A percentile compares a stretch with the other conserved stretches of the same genome.
phyloP scores from a whole-genome alignment of 2,888 invertebrate species.

The Vanessa cardui region DNA sequence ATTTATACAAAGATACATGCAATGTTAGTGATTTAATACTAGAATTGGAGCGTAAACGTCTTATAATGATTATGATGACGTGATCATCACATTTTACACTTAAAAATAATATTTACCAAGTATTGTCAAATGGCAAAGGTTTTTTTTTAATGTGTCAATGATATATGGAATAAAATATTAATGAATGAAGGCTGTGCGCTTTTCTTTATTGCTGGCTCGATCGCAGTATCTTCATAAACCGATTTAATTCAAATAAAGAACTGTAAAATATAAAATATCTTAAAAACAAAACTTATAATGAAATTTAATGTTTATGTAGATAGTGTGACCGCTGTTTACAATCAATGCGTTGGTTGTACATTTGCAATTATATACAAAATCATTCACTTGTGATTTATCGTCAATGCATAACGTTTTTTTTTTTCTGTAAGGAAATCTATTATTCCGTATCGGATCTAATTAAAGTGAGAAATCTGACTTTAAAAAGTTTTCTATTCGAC shows the following conservation, averaged over 20 bases:
- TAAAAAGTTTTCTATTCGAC: constrained; percentile 6
- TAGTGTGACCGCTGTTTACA: constrained; percentile 53
- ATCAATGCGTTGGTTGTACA: constrained; percentile 54
- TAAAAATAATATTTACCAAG: constrained; percentile 81
- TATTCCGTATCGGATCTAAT: constrained; percentile 21
- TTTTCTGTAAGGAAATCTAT: constrained; percentile 37
- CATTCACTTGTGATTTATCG: constrained; percentile 48
- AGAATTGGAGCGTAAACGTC: constrained; percentile 80
- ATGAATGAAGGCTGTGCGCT: constrained; percentile 75
- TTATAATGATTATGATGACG: constrained; percentile 62
- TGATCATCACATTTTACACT: constrained; percentile 76
- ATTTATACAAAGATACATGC: constrained; percentile 83
- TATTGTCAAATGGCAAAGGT: constrained; percentile 79
- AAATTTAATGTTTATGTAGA: constrained; percentile 28
- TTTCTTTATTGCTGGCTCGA: constrained; percentile 67
- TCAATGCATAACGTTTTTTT: constrained; percentile 44
- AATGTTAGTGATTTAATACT: constrained; percentile 81
- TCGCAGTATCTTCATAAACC: constrained; percentile 68
- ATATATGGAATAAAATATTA: constrained; percentile 50
- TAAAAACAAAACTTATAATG: constrained; percentile 35
- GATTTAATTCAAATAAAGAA: constrained; percentile 40
- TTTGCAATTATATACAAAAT: constrained; percentile 54
- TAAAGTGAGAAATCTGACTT: constrained; percentile 23
- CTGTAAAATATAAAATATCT: constrained; percentile 15
- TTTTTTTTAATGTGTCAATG: constrained; percentile 48